These are phyloP conservation scores for Mormyrus hasselquistii DNA, from an alignment of 2,797 vertebrate species.

Conservation along the genomic window DNA sequence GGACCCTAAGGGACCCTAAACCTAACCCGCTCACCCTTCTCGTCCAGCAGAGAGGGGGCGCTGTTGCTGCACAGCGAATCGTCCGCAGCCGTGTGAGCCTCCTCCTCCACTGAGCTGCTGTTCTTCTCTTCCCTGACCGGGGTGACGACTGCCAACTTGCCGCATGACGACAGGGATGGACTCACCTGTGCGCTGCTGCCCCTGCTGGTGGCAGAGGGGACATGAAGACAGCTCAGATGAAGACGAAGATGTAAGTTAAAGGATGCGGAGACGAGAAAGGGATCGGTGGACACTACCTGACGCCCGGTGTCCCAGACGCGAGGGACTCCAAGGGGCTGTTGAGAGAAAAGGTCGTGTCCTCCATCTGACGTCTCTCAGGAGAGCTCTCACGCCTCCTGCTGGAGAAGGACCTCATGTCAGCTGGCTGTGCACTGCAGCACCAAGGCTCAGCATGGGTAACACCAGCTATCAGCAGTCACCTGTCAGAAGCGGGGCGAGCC, in stretches of 20 bases:
- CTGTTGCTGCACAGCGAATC: constrained; percentile 74
- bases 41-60: constrained; percentile 66
- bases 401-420: background rate
- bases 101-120: constrained; percentile 74
- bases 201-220: constrained; percentile 44
- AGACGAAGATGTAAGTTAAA: background rate
- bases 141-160: constrained; percentile 51
- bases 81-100: constrained; percentile 62
- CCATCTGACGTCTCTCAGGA: constrained; percentile 41
- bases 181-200: constrained; percentile 66
- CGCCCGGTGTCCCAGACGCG: constrained; percentile 65
- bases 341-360: constrained; percentile 55
- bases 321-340: constrained; percentile 71
- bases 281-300: constrained; percentile 59
- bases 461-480: constrained; percentile 52
- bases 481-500: constrained; percentile 59
- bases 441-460: background rate
- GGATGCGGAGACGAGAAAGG: background rate
- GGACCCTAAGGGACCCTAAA: too few relatives aligned
- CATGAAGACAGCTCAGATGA: background rate
- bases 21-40: constrained; percentile 68
- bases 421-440: background rate
- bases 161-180: constrained; percentile 54
- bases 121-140: constrained; percentile 48
- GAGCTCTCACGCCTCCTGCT: constrained; percentile 63